Evolutionary conservation across 2,797 vertebrate genomes (phyloP).

Genomic region (Poliocrania exsul): DNA sequence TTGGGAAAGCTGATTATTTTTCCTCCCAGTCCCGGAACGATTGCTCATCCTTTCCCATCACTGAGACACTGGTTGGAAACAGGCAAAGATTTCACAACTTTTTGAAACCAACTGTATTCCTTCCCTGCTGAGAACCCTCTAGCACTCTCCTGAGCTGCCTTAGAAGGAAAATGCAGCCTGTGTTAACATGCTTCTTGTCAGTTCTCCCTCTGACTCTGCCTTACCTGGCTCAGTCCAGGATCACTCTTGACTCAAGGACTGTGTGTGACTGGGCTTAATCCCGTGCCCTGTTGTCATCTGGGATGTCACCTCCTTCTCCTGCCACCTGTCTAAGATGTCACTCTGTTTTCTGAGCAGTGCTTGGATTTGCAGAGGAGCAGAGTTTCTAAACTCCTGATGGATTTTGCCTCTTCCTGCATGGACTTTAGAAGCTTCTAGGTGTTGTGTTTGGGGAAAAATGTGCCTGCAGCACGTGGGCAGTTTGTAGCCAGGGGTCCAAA

Average conservation of each 20-base stretch:
- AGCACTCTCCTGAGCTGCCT: not conserved
- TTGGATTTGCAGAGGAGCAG: not conserved
- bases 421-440: not conserved
- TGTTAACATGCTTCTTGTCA: not conserved
- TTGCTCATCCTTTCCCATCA: conserved; percentile 43
- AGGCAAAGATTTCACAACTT: conserved; percentile 12
- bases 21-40: conserved; percentile 1
- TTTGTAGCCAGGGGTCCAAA: not conserved
- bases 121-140: not conserved
- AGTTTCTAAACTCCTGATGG: not conserved
- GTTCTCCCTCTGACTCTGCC: not conserved
- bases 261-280: not conserved
- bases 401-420: not conserved
- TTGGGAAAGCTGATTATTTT: conserved; percentile 2
- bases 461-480: not conserved
- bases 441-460: not conserved
- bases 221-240: not conserved
- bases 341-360: not conserved
- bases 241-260: not conserved
- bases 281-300: not conserved
- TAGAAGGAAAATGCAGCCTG: not conserved
- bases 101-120: not conserved
- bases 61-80: not conserved
- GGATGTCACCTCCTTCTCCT: not conserved
- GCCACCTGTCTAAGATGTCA: not conserved